Percentiles rank a stretch among this genome's conserved stretches.
Conservation (phyloP, 1,140 invertebrate species). For the Varroa destructor region DNA sequence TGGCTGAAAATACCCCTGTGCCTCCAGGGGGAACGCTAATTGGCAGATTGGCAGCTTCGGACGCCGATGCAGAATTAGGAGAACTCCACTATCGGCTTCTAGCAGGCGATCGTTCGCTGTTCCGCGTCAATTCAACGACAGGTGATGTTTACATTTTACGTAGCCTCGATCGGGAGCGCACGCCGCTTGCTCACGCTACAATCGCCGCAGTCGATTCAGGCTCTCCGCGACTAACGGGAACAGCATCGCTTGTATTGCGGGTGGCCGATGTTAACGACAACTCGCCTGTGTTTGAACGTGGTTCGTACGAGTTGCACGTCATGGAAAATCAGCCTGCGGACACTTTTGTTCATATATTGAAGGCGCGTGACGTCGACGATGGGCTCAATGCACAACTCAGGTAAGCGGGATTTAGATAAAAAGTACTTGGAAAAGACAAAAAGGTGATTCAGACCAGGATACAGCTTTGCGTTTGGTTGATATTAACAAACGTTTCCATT, state of each 20-base stretch:
- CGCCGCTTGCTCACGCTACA: slow-evolving; percentile 60
- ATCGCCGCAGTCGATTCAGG: slow-evolving; percentile 82
- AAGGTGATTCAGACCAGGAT: too few species aligned
- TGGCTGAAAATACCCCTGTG: slow-evolving; percentile 55
- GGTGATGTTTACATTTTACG: slow-evolving; percentile 68
- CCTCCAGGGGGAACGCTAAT: slow-evolving; percentile 45
- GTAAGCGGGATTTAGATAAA: slow-evolving; percentile 22
- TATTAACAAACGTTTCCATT: too few species aligned
- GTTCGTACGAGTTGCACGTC: slow-evolving; percentile 53
- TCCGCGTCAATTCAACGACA: slow-evolving; percentile 63
- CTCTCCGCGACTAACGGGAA: slow-evolving; percentile 70
- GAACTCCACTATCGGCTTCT: slow-evolving; percentile 79
- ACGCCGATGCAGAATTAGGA: slow-evolving; percentile 75
- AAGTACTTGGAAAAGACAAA: too few species aligned
- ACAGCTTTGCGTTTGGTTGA: too few species aligned
- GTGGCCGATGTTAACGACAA: slow-evolving; percentile 86
- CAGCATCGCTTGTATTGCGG: slow-evolving; percentile 66
- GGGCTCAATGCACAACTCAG: slow-evolving; percentile 32
- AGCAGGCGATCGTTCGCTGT: slow-evolving; percentile 72
- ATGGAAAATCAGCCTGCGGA: slow-evolving; percentile 51
- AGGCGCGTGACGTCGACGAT: slow-evolving; percentile 33
- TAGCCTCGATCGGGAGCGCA: slow-evolving; percentile 65
- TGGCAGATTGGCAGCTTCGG: slow-evolving; percentile 61
- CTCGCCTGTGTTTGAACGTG: slow-evolving; percentile 51
- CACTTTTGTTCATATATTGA: slow-evolving; percentile 32